phyloP scores from a whole-genome alignment of 2,888 invertebrate genomes.

The Conomelus anceps region DNA sequence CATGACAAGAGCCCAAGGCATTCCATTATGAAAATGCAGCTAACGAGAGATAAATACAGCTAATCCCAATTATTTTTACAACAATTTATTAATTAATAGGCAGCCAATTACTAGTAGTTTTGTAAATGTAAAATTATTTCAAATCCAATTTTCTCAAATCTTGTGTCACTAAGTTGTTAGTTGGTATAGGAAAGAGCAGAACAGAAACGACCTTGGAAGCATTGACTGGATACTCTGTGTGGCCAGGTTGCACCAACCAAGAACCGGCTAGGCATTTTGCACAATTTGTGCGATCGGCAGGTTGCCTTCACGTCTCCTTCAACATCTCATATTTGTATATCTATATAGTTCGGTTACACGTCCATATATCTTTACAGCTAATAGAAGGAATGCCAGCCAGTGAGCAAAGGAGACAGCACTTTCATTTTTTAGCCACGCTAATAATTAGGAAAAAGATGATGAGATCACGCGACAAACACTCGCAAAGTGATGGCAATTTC shows the following conservation, averaged over 20 bases:
- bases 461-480: not conserved
- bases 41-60: no score
- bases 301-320: not conserved
- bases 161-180: not conserved
- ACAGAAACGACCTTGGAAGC: not conserved
- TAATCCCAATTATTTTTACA: no score
- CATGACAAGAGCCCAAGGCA: no score
- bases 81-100: no score
- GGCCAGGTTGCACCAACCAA: not conserved
- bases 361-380: not conserved
- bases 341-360: not conserved
- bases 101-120: no score
- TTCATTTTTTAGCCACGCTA: not conserved
- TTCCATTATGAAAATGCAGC: no score
- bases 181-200: not conserved
- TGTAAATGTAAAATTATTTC: no score
- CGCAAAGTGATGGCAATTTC: not conserved
- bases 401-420: not conserved
- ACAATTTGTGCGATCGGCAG: not conserved
- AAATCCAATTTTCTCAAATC: not conserved
- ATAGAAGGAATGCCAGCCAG: not conserved
- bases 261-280: not conserved
- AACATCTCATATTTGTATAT: not conserved
- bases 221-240: not conserved
- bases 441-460: not conserved